Evolutionary conservation across 2,888 invertebrate species (phyloP).

Genomic region (Oxystoma pomonae): DNA sequence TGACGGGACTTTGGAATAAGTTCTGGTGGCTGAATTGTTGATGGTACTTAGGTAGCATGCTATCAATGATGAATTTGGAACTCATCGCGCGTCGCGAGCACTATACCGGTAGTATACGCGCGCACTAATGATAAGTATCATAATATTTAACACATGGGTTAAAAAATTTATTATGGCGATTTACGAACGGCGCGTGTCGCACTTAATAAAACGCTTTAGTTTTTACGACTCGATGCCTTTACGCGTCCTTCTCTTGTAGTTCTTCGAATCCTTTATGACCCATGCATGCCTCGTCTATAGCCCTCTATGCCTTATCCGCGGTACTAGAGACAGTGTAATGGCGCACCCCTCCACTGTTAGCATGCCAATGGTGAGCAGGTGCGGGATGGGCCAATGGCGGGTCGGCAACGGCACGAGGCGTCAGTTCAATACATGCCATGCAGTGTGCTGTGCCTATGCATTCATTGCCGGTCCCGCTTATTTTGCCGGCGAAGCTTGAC

Average conservation of each 20-base stretch:
- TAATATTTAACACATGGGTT: constrained; percentile 39
- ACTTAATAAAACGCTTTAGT: constrained; percentile 2
- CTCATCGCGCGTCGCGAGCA: constrained; percentile 67
- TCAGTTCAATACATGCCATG: constrained; percentile 27
- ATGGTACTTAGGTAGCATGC: constrained; percentile 95
- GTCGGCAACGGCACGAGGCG: constrained; percentile 30
- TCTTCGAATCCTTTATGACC: constrained; percentile 82
- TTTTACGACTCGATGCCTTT: constrained; percentile 45
- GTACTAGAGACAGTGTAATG: constrained; percentile 54
- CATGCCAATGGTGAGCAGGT: constrained; percentile 52
- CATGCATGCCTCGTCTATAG: constrained; percentile 81
- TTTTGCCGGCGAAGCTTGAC: neutral
- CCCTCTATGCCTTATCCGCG: constrained; percentile 72
- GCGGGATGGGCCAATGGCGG: constrained; percentile 50
- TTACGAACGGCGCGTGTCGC: constrained; percentile 3
- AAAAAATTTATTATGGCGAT: constrained; percentile 14
- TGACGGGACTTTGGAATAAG: constrained; percentile 49
- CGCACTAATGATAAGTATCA: constrained; percentile 43
- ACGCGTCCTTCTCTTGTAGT: constrained; percentile 60
- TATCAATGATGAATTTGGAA: constrained; percentile 97
- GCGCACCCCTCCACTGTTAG: constrained; percentile 47
- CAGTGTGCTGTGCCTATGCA: neutral
- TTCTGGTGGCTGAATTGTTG: constrained; percentile 71
- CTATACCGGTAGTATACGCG: constrained; percentile 36
- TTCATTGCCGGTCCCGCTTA: neutral